Evolutionary conservation across 2,113 vertebrate genomes (phyloP).

Genomic region (Nyctereutes procyonoides): DNA sequence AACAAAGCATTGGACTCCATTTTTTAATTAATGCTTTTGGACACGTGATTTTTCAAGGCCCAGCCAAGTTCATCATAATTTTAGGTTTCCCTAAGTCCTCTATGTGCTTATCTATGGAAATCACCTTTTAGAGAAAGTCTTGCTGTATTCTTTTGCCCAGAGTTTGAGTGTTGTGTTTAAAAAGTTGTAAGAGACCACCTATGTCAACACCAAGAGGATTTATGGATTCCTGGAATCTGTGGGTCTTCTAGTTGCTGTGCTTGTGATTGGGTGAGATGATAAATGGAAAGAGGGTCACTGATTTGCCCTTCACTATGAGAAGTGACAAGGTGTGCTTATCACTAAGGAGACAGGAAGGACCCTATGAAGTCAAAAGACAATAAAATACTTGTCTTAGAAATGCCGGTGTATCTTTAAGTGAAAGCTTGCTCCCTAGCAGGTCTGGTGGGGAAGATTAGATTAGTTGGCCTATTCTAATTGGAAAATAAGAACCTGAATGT

Average conservation of each 20-base stretch:
- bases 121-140: background rate
- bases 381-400: slow-evolving; percentile 48
- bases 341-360: slow-evolving; percentile 28
- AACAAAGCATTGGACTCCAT: background rate
- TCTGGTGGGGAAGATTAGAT: slow-evolving; percentile 56
- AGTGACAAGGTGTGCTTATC: slow-evolving; percentile 45
- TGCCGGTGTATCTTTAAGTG: slow-evolving; percentile 33
- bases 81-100: background rate
- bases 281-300: background rate
- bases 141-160: background rate
- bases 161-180: background rate
- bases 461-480: background rate
- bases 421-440: slow-evolving; percentile 18
- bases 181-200: background rate
- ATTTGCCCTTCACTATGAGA: slow-evolving; percentile 43
- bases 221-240: background rate
- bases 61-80: background rate
- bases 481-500: slow-evolving; percentile 13
- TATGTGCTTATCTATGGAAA: background rate
- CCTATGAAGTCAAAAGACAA: slow-evolving; percentile 46
- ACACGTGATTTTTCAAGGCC: background rate
- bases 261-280: background rate
- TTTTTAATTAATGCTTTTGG: background rate
- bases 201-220: background rate
- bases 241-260: background rate